Conservation (phyloP, 1,140 invertebrate genomes). For the Cyphomyrmex costatus region DNA sequence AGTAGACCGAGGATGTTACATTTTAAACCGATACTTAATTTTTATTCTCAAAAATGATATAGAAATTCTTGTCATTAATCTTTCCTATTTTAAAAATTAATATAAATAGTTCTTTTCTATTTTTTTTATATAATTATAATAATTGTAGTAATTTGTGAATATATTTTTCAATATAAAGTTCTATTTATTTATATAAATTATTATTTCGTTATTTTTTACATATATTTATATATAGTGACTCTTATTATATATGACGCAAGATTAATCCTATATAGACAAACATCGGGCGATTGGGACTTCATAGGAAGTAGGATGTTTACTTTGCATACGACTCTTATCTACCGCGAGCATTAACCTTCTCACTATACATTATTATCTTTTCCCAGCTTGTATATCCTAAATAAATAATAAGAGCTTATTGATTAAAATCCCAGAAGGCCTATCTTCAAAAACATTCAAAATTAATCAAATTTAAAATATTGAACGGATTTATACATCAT, state of each 20-base stretch:
- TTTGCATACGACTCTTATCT: conserved; percentile 35
- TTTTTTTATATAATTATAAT: background rate
- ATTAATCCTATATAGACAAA: conserved; percentile 16
- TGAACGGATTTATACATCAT: background rate
- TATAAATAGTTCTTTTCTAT: too few relatives aligned
- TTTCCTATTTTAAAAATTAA: too few relatives aligned
- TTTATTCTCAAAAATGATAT: background rate
- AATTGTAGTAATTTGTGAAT: background rate
- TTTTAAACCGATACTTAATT: background rate
- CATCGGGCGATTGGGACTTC: background rate
- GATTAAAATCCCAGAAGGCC: background rate
- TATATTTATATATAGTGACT: background rate
- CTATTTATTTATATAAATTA: background rate
- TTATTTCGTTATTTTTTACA: background rate
- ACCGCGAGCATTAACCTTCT: conserved; percentile 11
- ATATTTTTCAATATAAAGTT: background rate
- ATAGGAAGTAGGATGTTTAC: conserved; percentile 13
- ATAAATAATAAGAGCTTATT: conserved; percentile 45
- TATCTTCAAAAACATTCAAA: conserved; percentile 16
- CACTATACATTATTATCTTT: conserved; percentile 30
- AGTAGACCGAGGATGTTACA: background rate
- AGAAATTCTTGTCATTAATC: background rate
- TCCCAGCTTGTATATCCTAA: conserved; percentile 38
- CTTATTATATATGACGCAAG: background rate
- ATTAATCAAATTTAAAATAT: conserved; percentile 1